These are phyloP conservation scores for Diploptera punctata DNA, from an alignment of 2,888 invertebrate species.

Conservation along the genomic window DNA sequence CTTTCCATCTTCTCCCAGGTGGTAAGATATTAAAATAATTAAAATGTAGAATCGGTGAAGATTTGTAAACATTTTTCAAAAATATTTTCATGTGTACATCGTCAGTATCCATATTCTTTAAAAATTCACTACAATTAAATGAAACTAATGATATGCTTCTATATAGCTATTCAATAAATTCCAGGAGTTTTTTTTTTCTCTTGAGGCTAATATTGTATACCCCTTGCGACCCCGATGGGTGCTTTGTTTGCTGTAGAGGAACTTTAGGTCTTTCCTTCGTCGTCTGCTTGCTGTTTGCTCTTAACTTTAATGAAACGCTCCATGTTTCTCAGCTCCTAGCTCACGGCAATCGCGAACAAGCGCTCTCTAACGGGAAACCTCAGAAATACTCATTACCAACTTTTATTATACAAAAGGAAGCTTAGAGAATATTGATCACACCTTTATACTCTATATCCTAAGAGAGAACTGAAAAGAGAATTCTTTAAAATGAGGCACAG, in stretches of 20 bases:
- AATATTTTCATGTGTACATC: too few species aligned
- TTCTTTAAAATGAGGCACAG: too few species aligned
- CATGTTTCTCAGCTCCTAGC: neutral
- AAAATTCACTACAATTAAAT: too few species aligned
- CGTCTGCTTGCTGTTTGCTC: neutral
- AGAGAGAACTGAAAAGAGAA: neutral
- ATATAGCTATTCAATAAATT: too few species aligned
- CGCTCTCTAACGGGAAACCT: neutral
- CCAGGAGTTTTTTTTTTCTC: too few species aligned
- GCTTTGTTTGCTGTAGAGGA: neutral
- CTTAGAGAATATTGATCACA: neutral
- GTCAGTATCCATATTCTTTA: too few species aligned
- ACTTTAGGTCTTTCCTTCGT: neutral
- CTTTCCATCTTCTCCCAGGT: too few species aligned
- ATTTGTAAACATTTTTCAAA: too few species aligned
- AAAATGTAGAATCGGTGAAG: too few species aligned
- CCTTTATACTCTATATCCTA: neutral
- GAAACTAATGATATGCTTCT: too few species aligned
- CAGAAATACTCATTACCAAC: neutral
- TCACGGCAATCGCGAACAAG: neutral
- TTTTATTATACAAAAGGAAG: neutral
- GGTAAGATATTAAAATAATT: too few species aligned
- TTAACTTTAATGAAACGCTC: constrained; percentile 7
- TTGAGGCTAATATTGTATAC: neutral
- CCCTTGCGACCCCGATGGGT: neutral